Base-by-base conservation (phyloP, 1,140 invertebrate genomes). In the Listronotus oregonensis region DNA sequence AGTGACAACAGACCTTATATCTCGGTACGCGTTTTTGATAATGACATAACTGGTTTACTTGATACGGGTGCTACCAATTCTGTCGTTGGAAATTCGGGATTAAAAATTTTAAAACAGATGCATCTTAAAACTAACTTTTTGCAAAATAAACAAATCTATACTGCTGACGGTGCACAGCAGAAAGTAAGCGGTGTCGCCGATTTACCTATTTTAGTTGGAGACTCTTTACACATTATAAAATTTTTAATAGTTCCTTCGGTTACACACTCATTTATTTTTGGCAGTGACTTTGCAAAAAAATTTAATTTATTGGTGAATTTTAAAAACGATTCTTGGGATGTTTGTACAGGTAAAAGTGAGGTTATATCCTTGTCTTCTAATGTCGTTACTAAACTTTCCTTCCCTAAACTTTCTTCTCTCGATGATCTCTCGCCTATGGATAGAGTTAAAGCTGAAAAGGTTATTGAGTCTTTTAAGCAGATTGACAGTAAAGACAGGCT, bases 1-100 rank as follows among this genome's bases (percentile, higher is more conserved):
- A 27, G 12, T 9, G 43, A 58, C 44, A 58, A 58, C 27, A 44
- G 56, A 31, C 56, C 40, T n/a, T 58, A 47, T 58, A 58, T 27
- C 31, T 47, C 9, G 21, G 55, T 58, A n/a, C 15, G 17, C 44
- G 14, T 58, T n/a, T 46, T 58, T 46, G 40, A 58, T 32, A 21
- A 40, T n/a, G 43, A 58, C 14, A 42, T 58, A 44, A 47, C 18
- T 11, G 42, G 40, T 42, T 21, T 58, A 4, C 18, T 58, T n/a
- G 56, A 58, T 31, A 58, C 40, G 27, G 56, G 56, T 44, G 40
- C 43, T 18, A 46, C 40, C 18, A 31, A 15, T 44, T 58, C 55
- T 4, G 18, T 58, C 27, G 54, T 56, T 0, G 34, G 54, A 21
- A 40, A 17, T 18, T 10, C 54, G 9, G 56, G 56, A 46, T 46